Base-by-base conservation (phyloP, 2,797 vertebrate genomes). In the Eidolon dupreanum region DNA sequence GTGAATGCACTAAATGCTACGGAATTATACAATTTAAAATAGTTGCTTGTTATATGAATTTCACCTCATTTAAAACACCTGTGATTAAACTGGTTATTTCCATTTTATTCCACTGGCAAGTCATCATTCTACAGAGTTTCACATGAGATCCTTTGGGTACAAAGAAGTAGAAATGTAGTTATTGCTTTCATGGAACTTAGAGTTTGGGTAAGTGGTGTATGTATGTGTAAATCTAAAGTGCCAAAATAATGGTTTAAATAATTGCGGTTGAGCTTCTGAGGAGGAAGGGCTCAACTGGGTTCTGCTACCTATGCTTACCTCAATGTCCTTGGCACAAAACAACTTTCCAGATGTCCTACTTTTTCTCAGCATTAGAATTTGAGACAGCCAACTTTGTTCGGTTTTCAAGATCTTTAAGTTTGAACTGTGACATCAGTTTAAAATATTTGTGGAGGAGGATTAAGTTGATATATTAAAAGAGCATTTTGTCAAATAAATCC, bases 391-490 rank as follows among this genome's bases (percentile, higher is more conserved):
- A 5, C 22, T 84, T 83, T 43, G 81, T 63, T 82, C 43, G 2
- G 8, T 86, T 94, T 85, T 90, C 26, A 94, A 55, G 70, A 84
- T 92, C 63, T 49, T 85, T 16, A 59, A 49, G 22, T 26, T 95
- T 92, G 51, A 94, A 57, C 31, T 92, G 11, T 95, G 74, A 75
- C 57, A 83, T 94, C 38, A 91, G 31, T 86, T 90, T 28, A 90
- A 12, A 95, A 95, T 78, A 28, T 88, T 33, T 77, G 20, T 86
- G 78, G 46, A 57, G 53, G 66, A 90, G 31, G 71, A 53, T 90
- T 94, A 90, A 38, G 24, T 49, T 78, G 66, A 46, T 93, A 57
- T 94, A 96, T 95, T 93, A 65, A 96, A 95, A 97, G 85, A 94
- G 6, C 11, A 59, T 88, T 20, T 51, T 96, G 82, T 96, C 57